These are phyloP conservation scores for Myotis daubentonii DNA, from an alignment of 2,797 vertebrate genomes.

Conservation along the genomic window DNA sequence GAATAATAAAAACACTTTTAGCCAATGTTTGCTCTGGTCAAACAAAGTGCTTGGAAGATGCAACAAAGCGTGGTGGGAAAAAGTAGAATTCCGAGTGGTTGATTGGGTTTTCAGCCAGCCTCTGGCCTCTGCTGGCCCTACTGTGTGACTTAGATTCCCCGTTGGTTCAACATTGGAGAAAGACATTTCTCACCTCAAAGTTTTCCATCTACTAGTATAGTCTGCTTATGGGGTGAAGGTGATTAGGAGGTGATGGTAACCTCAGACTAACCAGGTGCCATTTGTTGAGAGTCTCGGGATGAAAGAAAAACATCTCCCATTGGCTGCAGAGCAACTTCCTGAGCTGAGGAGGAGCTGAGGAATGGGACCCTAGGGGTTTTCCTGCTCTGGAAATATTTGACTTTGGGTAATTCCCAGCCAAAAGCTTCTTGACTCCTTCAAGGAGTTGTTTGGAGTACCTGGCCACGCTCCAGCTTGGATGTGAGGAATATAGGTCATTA, in stretches of 20 bases:
- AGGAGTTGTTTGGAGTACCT: slow-evolving; percentile 39
- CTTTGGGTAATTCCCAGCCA: slow-evolving; percentile 40
- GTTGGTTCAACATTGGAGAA: background rate
- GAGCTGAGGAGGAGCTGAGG: slow-evolving; percentile 9
- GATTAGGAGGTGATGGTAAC: background rate
- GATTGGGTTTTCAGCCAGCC: background rate
- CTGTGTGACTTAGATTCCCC: background rate
- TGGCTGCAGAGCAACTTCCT: background rate
- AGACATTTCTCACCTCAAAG: background rate
- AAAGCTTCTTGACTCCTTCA: background rate
- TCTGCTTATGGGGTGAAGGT: background rate
- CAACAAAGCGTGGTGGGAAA: background rate
- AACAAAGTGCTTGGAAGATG: background rate
- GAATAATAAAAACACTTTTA: slow-evolving; percentile 6
- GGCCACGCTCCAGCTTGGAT: slow-evolving; percentile 61
- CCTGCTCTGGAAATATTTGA: slow-evolving; percentile 65
- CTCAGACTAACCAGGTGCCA: background rate
- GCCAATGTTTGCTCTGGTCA: background rate
- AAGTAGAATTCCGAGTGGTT: background rate
- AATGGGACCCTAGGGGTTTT: slow-evolving; percentile 69
- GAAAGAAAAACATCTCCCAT: background rate
- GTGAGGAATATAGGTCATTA: slow-evolving; percentile 60
- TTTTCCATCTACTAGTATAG: background rate
- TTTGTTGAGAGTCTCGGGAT: background rate
- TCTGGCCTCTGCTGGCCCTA: background rate